Evolutionary conservation across 2,797 vertebrate genomes (phyloP).

Genomic region (Rhabdomys pumilio): DNA sequence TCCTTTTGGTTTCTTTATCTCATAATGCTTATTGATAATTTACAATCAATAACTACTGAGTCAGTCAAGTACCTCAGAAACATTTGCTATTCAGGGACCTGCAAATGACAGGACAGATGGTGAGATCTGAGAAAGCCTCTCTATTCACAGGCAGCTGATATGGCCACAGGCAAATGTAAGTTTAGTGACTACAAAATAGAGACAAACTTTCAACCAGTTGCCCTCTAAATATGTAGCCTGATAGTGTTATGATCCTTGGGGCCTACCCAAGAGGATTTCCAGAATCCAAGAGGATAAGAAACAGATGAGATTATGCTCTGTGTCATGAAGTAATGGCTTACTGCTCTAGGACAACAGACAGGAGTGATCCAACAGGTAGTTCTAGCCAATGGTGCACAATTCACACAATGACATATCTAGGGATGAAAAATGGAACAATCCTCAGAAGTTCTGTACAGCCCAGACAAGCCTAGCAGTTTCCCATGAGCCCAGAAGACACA

Average conservation of each 20-base stretch:
- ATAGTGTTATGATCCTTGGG: not conserved
- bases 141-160: not conserved
- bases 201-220: too few relatives aligned
- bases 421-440: constrained; percentile 46
- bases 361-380: not conserved
- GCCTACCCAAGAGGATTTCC: not conserved
- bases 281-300: not conserved
- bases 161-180: not conserved
- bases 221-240: not conserved
- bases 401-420: constrained; percentile 51
- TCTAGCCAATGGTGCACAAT: constrained; percentile 56
- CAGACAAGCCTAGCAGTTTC: constrained; percentile 76
- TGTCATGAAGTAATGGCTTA: not conserved
- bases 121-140: not conserved
- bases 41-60: not conserved
- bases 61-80: not conserved
- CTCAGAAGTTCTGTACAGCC: not conserved
- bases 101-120: not conserved
- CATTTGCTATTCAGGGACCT: not conserved
- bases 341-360: not conserved
- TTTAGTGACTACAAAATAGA: not conserved
- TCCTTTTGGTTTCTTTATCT: not conserved
- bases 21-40: constrained; percentile 17
- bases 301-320: not conserved
- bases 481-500: constrained; percentile 49